Percentiles rank a stretch among this genome's conserved stretches.
These are phyloP conservation scores for Macrosteles quadrilineatus DNA, from an alignment of 1,140 invertebrate species.

Conservation along the genomic window DNA sequence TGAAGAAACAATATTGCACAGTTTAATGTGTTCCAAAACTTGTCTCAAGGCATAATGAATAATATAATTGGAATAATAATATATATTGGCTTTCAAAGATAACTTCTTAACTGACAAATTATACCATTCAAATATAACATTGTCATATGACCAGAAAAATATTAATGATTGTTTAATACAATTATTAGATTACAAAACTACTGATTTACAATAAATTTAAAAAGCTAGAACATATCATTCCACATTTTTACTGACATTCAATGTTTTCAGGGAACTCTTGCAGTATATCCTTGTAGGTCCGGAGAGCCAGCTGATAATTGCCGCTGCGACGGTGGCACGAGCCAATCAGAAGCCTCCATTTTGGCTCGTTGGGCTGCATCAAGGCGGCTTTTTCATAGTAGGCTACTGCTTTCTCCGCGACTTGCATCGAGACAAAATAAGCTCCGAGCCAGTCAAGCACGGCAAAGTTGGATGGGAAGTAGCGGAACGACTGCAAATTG, in stretches of 20 bases:
- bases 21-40: too few species aligned
- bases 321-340: slow-evolving; percentile 80
- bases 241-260: slow-evolving; percentile 75
- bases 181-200: too few species aligned
- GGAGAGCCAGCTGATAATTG: slow-evolving; percentile 80
- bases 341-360: slow-evolving; percentile 83
- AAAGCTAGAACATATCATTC: too few species aligned
- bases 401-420: slow-evolving; percentile 82
- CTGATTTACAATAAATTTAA: too few species aligned
- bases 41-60: too few species aligned
- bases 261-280: slow-evolving; percentile 81
- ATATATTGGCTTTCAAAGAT: too few species aligned
- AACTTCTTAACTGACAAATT: too few species aligned
- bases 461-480: slow-evolving; percentile 85
- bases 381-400: slow-evolving; percentile 88
- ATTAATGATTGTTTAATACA: too few species aligned
- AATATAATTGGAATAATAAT: too few species aligned
- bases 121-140: too few species aligned
- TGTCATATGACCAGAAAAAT: too few species aligned
- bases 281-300: slow-evolving; percentile 78
- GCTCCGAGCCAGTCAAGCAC: slow-evolving; percentile 91
- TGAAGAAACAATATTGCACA: too few species aligned
- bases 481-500: slow-evolving; percentile 73
- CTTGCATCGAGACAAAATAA: slow-evolving; percentile 88
- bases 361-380: slow-evolving; percentile 82